Conservation (phyloP, 35 echinoderm and acorn worm genomes). For the Apostichopus parvimensis region DNA sequence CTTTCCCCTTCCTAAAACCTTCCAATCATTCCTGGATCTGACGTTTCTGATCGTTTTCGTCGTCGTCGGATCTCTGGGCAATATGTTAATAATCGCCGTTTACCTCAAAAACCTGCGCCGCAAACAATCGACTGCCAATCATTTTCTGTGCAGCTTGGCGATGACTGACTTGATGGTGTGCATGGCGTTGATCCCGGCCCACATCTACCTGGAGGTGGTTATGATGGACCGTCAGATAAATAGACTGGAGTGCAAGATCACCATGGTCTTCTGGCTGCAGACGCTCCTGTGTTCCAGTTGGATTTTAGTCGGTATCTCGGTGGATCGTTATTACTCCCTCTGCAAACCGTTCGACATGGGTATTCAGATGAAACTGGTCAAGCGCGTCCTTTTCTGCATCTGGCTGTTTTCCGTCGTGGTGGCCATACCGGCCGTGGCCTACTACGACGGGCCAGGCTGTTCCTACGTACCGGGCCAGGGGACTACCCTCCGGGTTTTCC, state of each 20-base stretch:
- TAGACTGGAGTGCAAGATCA: slow-evolving; percentile 70
- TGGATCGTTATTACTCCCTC: slow-evolving; percentile 91
- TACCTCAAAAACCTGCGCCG: slow-evolving; percentile 64
- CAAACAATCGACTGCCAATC: slow-evolving; percentile 92
- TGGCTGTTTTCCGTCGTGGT: slow-evolving; percentile 79
- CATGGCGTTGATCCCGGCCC: slow-evolving; percentile 72
- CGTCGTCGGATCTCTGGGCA: slow-evolving; percentile 80
- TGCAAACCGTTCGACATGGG: slow-evolving; percentile 75
- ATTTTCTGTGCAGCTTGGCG: slow-evolving; percentile 94
- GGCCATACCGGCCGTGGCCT: slow-evolving; percentile 60
- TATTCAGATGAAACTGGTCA: slow-evolving; percentile 67
- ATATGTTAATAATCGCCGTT: slow-evolving; percentile 80
- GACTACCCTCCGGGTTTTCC: slow-evolving; percentile 32
- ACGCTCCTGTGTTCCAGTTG: slow-evolving; percentile 84
- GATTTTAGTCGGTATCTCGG: slow-evolving; percentile 95
- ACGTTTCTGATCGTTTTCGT: slow-evolving; percentile 74
- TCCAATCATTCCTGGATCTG: slow-evolving; percentile 62
- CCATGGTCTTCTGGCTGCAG: slow-evolving; percentile 87
- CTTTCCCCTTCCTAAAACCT: slow-evolving; percentile 43
- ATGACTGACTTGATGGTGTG: slow-evolving; percentile 84
- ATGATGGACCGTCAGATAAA: slow-evolving; percentile 63
- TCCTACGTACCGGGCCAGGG: neutral
- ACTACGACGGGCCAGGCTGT: slow-evolving; percentile 67
- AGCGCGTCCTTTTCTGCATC: slow-evolving; percentile 57
- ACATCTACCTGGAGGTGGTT: slow-evolving; percentile 76